Evolutionary conservation across 2,888 invertebrate species (phyloP), one percentile per base, ranked within the genome.

Genomic region (Chydorus sphaericus): DNA sequence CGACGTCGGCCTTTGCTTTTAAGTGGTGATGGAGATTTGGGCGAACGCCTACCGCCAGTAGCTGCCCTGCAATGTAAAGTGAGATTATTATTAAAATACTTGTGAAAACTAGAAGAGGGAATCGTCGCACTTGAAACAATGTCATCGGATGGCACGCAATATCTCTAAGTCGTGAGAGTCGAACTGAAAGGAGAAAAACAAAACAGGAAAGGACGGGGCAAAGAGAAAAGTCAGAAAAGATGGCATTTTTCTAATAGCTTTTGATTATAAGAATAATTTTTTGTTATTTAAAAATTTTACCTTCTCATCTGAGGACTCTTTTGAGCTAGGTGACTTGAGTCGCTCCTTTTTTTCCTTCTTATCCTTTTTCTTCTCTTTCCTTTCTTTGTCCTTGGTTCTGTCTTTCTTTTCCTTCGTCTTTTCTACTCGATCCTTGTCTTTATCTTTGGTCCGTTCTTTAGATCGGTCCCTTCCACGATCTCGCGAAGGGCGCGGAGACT

Each of bases 331-430:
- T 44, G 44, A n/a, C n/a, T n/a, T 44, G 5, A 26, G 44, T 44
- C n/a, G n/a, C n/a, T n/a, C n/a, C n/a, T 51, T 33, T 11, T n/a
- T 33, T 20, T 56, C 50, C 49, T 56, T 48, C 49, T 56, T 49
- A 29, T 56, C 49, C 37, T 33, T 36, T 16, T 36, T 26, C 50
- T 56, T 49, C 23, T n/a, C 26, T 53, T 57, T 38, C 53, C 39
- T 53, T 33, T 38, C 51, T 33, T 28, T 51, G 23, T 51, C 51
- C 51, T 18, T 51, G 23, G 30, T 36, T 23, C 33, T 51, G 18
- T 51, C 51, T 33, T 33, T 51, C 8, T 51, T 36, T 23, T 51
- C 33, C 18, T 51, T 14, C 16, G 23, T 16, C 36, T 33, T 51
- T 7, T 51, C 51, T n/a, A n/a, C n/a, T 30, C 51, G 16, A 33